These are phyloP conservation scores for Rotaria magnacalcarata DNA, from an alignment of 2,888 invertebrate species.

Conservation along the genomic window DNA sequence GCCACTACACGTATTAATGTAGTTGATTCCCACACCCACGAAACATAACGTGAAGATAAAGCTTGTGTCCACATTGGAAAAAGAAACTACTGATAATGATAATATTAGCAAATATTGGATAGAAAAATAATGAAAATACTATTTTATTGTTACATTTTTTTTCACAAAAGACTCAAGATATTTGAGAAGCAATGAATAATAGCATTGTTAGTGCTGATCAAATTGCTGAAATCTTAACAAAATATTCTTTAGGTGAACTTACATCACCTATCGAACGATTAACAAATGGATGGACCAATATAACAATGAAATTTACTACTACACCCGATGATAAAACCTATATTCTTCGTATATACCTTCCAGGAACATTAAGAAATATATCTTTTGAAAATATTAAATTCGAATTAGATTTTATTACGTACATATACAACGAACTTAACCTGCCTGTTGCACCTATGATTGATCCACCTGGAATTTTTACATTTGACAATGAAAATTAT, in stretches of 20 bases:
- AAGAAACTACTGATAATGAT: too few relatives aligned
- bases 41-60: too few relatives aligned
- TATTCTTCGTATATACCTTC: constrained; percentile 1
- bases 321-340: neutral
- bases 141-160: too few relatives aligned
- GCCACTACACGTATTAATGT: too few relatives aligned
- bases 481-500: neutral
- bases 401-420: neutral
- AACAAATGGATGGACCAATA: neutral
- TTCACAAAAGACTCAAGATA: too few relatives aligned
- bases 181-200: neutral
- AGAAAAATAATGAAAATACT: too few relatives aligned
- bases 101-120: too few relatives aligned
- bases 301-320: neutral
- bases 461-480: neutral
- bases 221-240: neutral
- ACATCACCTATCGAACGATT: neutral
- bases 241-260: neutral
- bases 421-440: neutral
- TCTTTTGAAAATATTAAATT: neutral
- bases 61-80: too few relatives aligned
- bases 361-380: neutral
- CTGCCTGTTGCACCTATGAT: neutral
- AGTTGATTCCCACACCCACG: too few relatives aligned
- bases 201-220: neutral